Evolutionary conservation across 2,888 invertebrate species (phyloP), one percentile per base, ranked within the genome.

Genomic region (Pycnomerus fuliginosus): DNA sequence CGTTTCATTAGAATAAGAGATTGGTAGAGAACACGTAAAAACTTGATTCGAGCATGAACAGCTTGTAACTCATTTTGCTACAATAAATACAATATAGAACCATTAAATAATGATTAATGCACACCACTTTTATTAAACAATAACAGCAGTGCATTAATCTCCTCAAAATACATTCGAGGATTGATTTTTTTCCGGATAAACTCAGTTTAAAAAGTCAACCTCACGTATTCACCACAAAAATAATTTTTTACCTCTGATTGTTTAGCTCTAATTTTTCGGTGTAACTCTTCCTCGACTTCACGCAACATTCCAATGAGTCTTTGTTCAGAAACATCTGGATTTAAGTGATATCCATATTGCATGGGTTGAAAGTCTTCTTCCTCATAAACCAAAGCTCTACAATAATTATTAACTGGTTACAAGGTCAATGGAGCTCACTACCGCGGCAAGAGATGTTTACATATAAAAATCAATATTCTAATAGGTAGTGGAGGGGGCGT

Each of bases 321-420:
- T 43, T 84, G 82, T 58, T 93, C 90, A 2, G 86, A 85, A 35
- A 92, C 81, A 67, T 93, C 90, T 20, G 85, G 83, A 29, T 84
- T 86, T 56, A 92, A 76, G 65, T 86, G 81, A 70, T 94, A 93
- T 27, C 93, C 92, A 65, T 95, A 96, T 29, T 87, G 85, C 73
- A 92, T 86, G 14, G 92, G 85, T 70, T 97, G 94, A 68, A 97
- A 97, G 68, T 98, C 97, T 75, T 98, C 98, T 73, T 97, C 92
- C 74, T 93, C 92, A 71, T 87, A 92, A 8, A 93, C 92, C 68
- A 85, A 80, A 14, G 90, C 91, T 61, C 85, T 85, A 54, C 22
- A 69, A 41, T n/a, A 14, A n/a, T n/a, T n/a, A n/a, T n/a, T n/a
- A n/a, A n/a, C n/a, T n/a, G n/a, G n/a, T n/a, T n/a, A n/a, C n/a